Evolutionary conservation across 1,140 invertebrate genomes (phyloP), one percentile per base, ranked within the genome.

Genomic region (Bombus haemorrhoidalis): DNA sequence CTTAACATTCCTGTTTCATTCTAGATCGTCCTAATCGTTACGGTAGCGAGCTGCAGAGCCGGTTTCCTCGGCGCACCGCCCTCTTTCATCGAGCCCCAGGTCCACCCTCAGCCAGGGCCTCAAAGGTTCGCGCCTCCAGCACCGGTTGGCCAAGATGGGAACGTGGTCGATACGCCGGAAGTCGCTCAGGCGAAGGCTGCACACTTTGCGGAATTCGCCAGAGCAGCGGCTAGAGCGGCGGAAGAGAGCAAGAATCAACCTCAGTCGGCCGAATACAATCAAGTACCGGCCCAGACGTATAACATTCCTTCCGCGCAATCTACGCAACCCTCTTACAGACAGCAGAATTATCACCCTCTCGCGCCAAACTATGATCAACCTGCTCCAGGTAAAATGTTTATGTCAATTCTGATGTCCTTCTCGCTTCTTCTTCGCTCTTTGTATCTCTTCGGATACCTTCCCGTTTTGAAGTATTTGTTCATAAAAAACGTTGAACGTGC

Each of bases 71-170:
- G 87, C 37, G 59, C 28, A 13, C 39, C 85, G 0, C 87, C 85
- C 69, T 94, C 94, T 1, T 95, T 93, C 73, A 94, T 92, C 85
- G 88, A 89, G 3, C 81, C 81, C 28, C 69, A 85, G 32, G 10
- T 87, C 0, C 91, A 68, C 34, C 69, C 79, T 18, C 93, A 90
- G 39, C 86, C 77, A 5, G 74, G 86, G 0, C 76, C 79, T 0
- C 93, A 91, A 57, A 94, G 88, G 62, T 95, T 91, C 64, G 92
- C 92, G 28, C 94, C 94, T 3, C 96, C 96, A 13, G 96, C 96
- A 43, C 96, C 96, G 2, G 94, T 96, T 6, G 96, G 96, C 34
- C 95, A 95, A 41, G 95, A 95, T 72, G 95, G 95, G 9, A 94
- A 93, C 74, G 95, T 96, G 2, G 94, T 95, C 80, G 95, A 96